phyloP scores from a whole-genome alignment of 1,140 invertebrate genomes.

The Drosophila nebulosa region DNA sequence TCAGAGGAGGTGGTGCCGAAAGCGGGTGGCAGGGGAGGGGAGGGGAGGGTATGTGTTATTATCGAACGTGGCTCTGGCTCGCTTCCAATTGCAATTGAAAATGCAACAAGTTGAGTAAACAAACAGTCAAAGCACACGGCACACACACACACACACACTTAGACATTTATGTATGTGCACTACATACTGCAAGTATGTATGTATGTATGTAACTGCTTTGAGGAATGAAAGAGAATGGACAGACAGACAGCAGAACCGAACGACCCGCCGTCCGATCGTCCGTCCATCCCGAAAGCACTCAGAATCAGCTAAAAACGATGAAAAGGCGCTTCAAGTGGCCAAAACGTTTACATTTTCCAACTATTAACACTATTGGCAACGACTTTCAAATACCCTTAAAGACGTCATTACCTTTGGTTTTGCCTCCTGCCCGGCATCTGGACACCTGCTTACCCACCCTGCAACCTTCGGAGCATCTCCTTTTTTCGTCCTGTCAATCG shows the following conservation, averaged over 20 bases:
- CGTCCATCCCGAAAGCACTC: conserved; percentile 10
- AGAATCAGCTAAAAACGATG: conserved; percentile 54
- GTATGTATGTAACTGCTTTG: not conserved
- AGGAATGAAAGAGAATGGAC: conserved; percentile 18
- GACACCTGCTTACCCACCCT: no score
- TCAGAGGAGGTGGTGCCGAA: not conserved
- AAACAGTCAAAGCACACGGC: conserved; percentile 16
- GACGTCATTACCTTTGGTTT: no score
- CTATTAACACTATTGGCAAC: conserved; percentile 11
- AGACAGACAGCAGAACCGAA: not conserved
- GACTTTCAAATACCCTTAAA: no score
- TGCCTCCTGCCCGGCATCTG: no score
- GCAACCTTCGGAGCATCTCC: no score
- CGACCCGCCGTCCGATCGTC: no score
- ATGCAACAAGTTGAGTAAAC: conserved; percentile 70
- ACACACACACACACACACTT: not conserved
- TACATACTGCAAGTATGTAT: not conserved
- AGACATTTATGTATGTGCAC: not conserved
- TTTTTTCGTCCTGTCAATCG: no score
- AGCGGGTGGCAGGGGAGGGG: not conserved
- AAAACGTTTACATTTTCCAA: conserved; percentile 47
- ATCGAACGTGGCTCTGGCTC: not conserved
- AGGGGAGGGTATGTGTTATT: not conserved
- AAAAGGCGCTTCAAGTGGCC: conserved; percentile 39
- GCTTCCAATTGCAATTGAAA: conserved; percentile 36